Evolutionary conservation across 1,140 invertebrate genomes (phyloP).

Genomic region (Schlechtendalia chinensis): DNA sequence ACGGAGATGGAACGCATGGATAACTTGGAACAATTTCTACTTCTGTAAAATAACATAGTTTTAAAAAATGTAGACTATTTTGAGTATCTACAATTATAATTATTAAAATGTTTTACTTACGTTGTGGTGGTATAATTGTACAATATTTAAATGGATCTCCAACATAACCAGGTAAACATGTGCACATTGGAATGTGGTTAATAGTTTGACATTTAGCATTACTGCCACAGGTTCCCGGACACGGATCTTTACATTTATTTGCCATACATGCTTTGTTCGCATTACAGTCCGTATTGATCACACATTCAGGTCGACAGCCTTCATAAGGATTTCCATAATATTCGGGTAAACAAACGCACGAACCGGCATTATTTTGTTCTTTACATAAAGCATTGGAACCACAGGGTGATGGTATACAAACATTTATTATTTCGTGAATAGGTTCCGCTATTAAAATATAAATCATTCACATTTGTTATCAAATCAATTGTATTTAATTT

Average conservation of each 20-base stretch:
- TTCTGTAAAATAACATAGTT: constrained; percentile 50
- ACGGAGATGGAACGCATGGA: constrained; percentile 68
- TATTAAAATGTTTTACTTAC: constrained; percentile 50
- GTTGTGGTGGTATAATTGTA: constrained; percentile 55
- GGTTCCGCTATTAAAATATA: constrained; percentile 52
- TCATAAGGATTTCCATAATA: constrained; percentile 74
- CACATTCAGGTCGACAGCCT: constrained; percentile 73
- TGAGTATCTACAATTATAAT: not conserved
- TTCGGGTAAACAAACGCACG: constrained; percentile 70
- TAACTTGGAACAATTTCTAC: constrained; percentile 56
- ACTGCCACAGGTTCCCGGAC: constrained; percentile 72
- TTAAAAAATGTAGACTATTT: not conserved
- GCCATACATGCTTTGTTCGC: constrained; percentile 70
- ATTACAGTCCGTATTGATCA: constrained; percentile 72
- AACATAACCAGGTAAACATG: constrained; percentile 61
- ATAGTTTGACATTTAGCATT: constrained; percentile 69
- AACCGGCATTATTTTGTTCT: constrained; percentile 66
- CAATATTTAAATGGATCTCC: constrained; percentile 69
- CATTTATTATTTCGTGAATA: constrained; percentile 60
- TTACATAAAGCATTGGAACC: constrained; percentile 72
- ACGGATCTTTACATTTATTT: constrained; percentile 78
- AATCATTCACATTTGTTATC: constrained; percentile 8
- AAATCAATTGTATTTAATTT: constrained; percentile 50
- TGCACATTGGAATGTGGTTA: constrained; percentile 67
- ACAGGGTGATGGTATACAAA: constrained; percentile 72